Evolutionary conservation across 53 echinoderm and acorn worm species (phyloP).

Genomic region (Luidia sarsii): DNA sequence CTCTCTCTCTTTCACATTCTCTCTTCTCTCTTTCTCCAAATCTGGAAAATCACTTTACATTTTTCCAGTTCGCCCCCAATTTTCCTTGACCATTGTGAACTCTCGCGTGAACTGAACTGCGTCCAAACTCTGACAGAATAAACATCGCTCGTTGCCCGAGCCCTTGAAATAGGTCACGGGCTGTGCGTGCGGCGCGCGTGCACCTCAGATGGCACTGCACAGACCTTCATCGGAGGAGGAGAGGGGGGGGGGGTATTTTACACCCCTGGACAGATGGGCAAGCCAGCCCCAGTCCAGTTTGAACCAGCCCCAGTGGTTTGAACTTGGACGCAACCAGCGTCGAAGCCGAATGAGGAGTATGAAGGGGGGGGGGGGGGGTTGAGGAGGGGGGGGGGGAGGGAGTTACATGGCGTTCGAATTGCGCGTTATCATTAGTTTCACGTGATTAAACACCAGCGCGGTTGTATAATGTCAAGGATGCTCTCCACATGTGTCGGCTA

Average conservation of each 20-base stretch:
- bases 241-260: too few species aligned
- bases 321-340: too few species aligned
- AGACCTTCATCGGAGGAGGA: too few species aligned
- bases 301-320: not conserved
- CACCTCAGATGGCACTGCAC: too few species aligned
- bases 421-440: conserved; percentile 54
- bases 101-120: not conserved
- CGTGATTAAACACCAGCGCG: conserved; percentile 24
- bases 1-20: too few species aligned
- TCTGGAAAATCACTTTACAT: too few species aligned
- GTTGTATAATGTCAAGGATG: conserved; percentile 37
- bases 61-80: not conserved
- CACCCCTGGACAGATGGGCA: too few species aligned
- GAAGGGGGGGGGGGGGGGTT: not conserved
- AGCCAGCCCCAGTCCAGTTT: too few species aligned
- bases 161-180: not conserved
- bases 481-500: not conserved
- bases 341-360: too few species aligned
- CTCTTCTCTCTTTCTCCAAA: too few species aligned
- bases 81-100: conserved; percentile 31
- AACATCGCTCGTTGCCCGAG: not conserved
- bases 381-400: not conserved
- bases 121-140: not conserved
- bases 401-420: too few species aligned
- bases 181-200: too few species aligned